These are phyloP conservation scores for Chelon auratus DNA, from an alignment of 2,797 vertebrate genomes.

Conservation along the genomic window DNA sequence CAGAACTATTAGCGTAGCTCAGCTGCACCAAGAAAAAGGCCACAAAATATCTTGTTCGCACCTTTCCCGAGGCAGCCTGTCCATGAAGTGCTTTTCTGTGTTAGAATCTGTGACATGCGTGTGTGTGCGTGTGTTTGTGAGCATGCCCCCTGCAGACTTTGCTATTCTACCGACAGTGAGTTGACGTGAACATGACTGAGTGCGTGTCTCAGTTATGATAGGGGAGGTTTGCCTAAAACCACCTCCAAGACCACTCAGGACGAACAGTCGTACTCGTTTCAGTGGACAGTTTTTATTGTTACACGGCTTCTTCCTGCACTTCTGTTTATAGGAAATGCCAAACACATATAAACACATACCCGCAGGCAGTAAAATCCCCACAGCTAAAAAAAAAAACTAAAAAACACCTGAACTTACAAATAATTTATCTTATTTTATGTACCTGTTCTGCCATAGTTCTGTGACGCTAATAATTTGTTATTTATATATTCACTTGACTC, in stretches of 20 bases:
- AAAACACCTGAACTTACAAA: background rate
- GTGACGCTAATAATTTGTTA: background rate
- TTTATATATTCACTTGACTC: background rate
- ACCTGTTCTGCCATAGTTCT: background rate
- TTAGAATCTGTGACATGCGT: constrained; percentile 61
- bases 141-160: constrained; percentile 64
- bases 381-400: background rate
- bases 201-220: constrained; percentile 77
- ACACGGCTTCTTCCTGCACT: constrained; percentile 2
- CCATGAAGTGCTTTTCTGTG: constrained; percentile 80
- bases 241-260: constrained; percentile 27
- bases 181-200: constrained; percentile 70
- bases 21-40: constrained; percentile 51
- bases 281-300: constrained; percentile 7
- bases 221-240: constrained; percentile 49
- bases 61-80: constrained; percentile 70
- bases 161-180: constrained; percentile 71
- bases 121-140: constrained; percentile 35
- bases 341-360: background rate
- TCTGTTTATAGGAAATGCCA: background rate
- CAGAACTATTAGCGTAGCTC: constrained; percentile 59
- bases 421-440: background rate
- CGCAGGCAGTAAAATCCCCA: background rate
- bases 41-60: constrained; percentile 75
- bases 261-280: constrained; percentile 34